A percentile compares a stretch with the other conserved stretches of the same genome.
These are phyloP conservation scores for Dugesia japonica DNA, from an alignment of 2,888 invertebrate genomes.

Conservation along the genomic window DNA sequence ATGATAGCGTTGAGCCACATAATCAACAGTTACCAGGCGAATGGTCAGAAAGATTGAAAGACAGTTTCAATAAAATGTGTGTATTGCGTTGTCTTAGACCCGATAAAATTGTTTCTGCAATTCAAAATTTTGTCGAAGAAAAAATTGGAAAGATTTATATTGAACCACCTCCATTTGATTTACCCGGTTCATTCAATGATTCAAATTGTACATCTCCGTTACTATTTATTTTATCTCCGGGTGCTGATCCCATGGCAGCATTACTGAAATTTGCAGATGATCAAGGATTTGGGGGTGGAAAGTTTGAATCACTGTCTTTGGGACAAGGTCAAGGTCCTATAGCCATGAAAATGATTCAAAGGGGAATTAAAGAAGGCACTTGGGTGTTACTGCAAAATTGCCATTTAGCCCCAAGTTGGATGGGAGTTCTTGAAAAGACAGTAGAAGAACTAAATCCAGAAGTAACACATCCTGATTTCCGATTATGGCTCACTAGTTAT, in stretches of 20 bases:
- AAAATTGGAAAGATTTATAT: conserved; percentile 48
- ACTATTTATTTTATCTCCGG: conserved; percentile 50
- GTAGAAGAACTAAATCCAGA: conserved; percentile 46
- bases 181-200: conserved; percentile 48
- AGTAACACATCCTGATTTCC: conserved; percentile 40
- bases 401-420: conserved; percentile 47
- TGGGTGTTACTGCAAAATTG: conserved; percentile 50
- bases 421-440: conserved; percentile 44
- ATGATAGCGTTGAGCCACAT: conserved; percentile 52
- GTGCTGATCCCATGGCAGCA: conserved; percentile 50
- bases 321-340: conserved; percentile 54
- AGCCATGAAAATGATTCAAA: conserved; percentile 48
- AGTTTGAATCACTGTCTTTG: conserved; percentile 48
- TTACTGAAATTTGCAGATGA: conserved; percentile 50
- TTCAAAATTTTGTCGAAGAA: conserved; percentile 46
- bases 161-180: conserved; percentile 50
- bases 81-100: conserved; percentile 48
- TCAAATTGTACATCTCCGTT: conserved; percentile 48
- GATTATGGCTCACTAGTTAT: conserved; percentile 48
- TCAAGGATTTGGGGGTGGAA: conserved; percentile 51
- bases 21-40: conserved; percentile 43
- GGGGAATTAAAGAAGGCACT: conserved; percentile 44
- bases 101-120: conserved; percentile 49
- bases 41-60: conserved; percentile 43
- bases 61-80: conserved; percentile 46